Evolutionary conservation across 2,113 vertebrate species (phyloP).

Genomic region (Miniopterus natalensis): DNA sequence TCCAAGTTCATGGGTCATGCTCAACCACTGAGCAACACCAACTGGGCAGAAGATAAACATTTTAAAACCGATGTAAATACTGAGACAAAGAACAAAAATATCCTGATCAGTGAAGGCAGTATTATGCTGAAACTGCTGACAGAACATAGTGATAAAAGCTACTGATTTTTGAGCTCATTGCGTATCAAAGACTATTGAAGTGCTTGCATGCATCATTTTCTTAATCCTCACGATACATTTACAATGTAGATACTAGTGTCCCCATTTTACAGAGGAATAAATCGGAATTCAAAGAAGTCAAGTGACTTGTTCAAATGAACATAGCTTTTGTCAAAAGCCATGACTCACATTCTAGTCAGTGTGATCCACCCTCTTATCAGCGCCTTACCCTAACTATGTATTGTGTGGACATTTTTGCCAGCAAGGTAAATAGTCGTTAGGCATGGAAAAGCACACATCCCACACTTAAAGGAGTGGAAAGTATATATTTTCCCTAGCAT

Average conservation of each 20-base stretch:
- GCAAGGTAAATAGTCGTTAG: not conserved
- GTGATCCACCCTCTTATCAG: not conserved
- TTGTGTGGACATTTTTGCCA: not conserved
- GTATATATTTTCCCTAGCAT: not conserved
- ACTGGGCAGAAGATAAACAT: no score
- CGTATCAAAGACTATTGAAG: not conserved
- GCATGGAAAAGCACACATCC: not conserved
- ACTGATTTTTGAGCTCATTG: not conserved
- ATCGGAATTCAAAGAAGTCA: no score
- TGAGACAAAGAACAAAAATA: conserved; percentile 20
- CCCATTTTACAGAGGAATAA: no score
- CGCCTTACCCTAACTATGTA: not conserved
- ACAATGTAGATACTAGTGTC: not conserved
- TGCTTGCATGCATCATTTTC: not conserved
- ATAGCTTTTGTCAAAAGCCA: not conserved
- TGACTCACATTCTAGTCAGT: not conserved
- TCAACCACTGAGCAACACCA: no score
- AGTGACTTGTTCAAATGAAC: no score
- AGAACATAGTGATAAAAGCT: not conserved
- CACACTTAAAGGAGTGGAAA: not conserved
- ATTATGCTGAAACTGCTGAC: not conserved
- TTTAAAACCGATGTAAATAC: not conserved
- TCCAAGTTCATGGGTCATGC: no score
- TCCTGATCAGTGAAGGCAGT: not conserved
- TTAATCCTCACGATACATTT: not conserved